A percentile compares a stretch with the other conserved stretches of the same genome.
These are phyloP conservation scores for Heloderma charlesbogerti DNA, from an alignment of 2,113 vertebrate species.

Conservation along the genomic window DNA sequence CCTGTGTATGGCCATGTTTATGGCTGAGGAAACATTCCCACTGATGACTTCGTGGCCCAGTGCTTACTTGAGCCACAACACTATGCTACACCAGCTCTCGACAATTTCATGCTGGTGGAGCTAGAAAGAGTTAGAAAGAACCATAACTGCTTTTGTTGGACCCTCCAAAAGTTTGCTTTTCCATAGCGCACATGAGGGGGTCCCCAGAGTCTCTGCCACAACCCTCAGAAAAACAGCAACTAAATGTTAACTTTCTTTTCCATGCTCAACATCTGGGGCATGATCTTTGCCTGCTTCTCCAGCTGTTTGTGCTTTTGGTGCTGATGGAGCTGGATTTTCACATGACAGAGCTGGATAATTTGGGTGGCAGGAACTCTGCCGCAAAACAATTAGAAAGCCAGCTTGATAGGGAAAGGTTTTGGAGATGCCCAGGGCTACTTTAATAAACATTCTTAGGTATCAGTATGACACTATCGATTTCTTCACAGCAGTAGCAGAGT, in stretches of 20 bases:
- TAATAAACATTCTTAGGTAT: conserved; percentile 69
- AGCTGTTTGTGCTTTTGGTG: conserved; percentile 65
- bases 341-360: conserved; percentile 62
- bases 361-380: conserved; percentile 53
- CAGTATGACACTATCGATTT: conserved; percentile 66
- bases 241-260: conserved; percentile 74
- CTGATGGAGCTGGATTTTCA: conserved; percentile 62
- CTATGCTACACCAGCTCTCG: neutral
- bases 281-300: conserved; percentile 52
- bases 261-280: conserved; percentile 46
- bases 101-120: neutral
- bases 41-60: too few relatives aligned
- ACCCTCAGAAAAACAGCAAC: conserved; percentile 52
- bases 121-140: conserved; percentile 25
- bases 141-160: conserved; percentile 52
- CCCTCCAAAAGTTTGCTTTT: conserved; percentile 58
- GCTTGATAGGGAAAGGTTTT: conserved; percentile 59
- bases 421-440: conserved; percentile 59
- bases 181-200: conserved; percentile 24
- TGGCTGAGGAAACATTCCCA: too few relatives aligned
- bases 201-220: neutral
- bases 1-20: too few relatives aligned
- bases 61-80: neutral
- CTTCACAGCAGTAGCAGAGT: conserved; percentile 58
- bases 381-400: conserved; percentile 69